Percentiles rank a stretch among this genome's conserved stretches.
Conservation (phyloP, 2,113 vertebrate species). For the Oncorhynchus tshawytscha region DNA sequence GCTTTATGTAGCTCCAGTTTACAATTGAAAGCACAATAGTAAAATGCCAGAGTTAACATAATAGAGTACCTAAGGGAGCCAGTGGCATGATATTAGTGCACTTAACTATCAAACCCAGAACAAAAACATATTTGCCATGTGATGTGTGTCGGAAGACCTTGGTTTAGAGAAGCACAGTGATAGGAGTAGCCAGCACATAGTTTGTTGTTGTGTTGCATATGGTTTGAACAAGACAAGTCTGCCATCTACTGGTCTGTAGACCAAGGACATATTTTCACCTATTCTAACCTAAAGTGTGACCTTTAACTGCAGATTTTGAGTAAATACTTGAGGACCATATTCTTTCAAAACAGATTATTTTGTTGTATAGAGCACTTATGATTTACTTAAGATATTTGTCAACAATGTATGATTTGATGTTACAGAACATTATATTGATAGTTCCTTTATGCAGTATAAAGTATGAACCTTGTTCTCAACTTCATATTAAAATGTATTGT, state of each 20-base stretch:
- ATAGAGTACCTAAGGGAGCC: not conserved
- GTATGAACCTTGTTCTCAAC: no score
- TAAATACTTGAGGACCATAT: no score
- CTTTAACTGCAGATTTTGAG: no score
- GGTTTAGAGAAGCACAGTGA: not conserved
- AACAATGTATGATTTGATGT: no score
- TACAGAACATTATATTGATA: no score
- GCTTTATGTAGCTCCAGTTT: not conserved
- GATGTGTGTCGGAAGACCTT: not conserved
- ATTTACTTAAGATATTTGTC: no score
- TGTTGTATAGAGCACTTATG: no score
- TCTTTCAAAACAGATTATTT: no score
- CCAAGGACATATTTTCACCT: not conserved
- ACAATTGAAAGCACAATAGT: not conserved
- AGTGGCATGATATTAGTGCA: not conserved
- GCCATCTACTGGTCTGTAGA: slow-evolving; percentile 27
- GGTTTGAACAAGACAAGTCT: slow-evolving; percentile 6
- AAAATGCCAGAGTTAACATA: not conserved
- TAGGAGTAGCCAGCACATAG: not conserved
- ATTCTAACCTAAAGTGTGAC: not conserved
- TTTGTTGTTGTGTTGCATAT: not conserved
- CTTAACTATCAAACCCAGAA: not conserved
- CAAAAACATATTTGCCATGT: not conserved
- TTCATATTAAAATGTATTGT: not conserved
- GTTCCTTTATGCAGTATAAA: no score